Percentiles rank a stretch among this genome's conserved stretches.
Conservation (phyloP, 2,113 vertebrate genomes). For the Daubentonia madagascariensis region DNA sequence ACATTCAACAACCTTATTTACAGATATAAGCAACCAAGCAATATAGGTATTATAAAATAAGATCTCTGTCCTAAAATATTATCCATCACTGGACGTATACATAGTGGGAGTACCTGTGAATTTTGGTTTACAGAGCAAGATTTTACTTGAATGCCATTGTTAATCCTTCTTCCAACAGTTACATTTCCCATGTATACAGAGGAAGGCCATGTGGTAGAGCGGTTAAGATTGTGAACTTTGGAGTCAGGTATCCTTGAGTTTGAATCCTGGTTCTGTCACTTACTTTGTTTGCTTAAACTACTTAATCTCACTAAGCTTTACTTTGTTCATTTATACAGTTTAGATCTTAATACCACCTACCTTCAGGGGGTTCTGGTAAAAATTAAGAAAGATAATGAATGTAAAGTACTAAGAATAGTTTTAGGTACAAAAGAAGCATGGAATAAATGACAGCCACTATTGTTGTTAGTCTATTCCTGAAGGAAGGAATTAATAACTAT, state of each 20-base stretch:
- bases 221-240: not conserved
- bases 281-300: slow-evolving; percentile 26
- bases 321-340: not conserved
- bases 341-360: not conserved
- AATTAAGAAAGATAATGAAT: not conserved
- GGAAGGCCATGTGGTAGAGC: not conserved
- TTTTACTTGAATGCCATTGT: not conserved
- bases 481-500: not conserved
- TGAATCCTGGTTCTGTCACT: not conserved
- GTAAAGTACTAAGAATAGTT: not conserved
- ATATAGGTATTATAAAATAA: slow-evolving; percentile 23
- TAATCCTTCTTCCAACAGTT: not conserved
- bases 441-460: not conserved
- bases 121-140: not conserved
- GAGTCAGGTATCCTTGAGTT: not conserved
- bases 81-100: not conserved
- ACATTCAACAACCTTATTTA: slow-evolving; percentile 18
- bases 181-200: not conserved
- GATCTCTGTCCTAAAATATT: slow-evolving; percentile 22
- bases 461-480: not conserved
- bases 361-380: not conserved
- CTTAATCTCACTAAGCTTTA: not conserved
- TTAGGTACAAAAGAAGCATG: not conserved
- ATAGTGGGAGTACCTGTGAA: not conserved
- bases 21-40: not conserved